Evolutionary conservation across 2,888 invertebrate genomes (phyloP), one percentile per base, ranked within the genome.

Genomic region (Macrostomum cliftonense): DNA sequence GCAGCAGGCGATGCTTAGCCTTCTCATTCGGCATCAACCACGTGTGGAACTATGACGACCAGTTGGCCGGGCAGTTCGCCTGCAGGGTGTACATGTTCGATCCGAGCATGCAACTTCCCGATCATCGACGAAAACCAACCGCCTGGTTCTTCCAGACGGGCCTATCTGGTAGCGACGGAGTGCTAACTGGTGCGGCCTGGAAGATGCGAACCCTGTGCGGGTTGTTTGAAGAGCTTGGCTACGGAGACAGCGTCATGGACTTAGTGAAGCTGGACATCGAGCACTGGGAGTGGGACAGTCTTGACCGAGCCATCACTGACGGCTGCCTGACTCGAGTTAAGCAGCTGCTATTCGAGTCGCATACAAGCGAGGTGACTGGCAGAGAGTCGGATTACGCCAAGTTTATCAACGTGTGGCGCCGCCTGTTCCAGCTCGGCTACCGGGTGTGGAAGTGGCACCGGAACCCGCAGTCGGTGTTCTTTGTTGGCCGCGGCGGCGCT

Each of bases 191-290:
- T 2, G 43, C 20, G 7, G 43, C 11, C 43, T 43, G 43, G 43
- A 43, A 7, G n/a, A n/a, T 43, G n/a, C 43, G 17, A 2, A 43
- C 14, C 2, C 28, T 43, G 20, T 16, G 16, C 28, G n/a, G n/a
- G n/a, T 7, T 43, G 20, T 17, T 43, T 9, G n/a, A 5, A n/a
- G 16, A 43, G 5, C n/a, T 16, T 9, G 28, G 28, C 17, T n/a
- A 11, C 17, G 9, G 28, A 2, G 28, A 43, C 14, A 12, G 21
- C 11, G 51, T 56, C 1, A 63, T 70, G 20, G 65, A 68, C 55
- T 64, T 64, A 44, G 52, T 70, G 20, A 70, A 70, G 52, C 61
- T 68, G 54, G 69, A 70, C 52, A 59, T 69, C n/a, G 68, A 69
- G 47, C 65, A 62, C 37, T 59, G 58, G 1, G 68, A 70, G 51